Conservation (phyloP, 2,113 vertebrate genomes). For the Marmota flaviventris region DNA sequence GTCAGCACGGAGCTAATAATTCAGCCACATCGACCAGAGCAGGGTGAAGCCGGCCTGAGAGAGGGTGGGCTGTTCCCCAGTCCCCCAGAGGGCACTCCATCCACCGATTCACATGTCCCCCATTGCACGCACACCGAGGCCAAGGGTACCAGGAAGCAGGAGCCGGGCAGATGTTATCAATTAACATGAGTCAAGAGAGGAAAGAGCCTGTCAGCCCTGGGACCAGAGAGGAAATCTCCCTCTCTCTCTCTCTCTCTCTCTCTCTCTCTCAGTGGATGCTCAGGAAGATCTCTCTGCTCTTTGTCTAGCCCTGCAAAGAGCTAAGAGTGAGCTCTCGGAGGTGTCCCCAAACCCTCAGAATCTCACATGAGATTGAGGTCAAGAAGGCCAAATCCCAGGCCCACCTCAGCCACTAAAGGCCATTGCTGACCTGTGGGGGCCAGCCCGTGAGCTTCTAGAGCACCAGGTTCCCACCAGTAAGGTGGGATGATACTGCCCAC, state of each 20-base stretch:
- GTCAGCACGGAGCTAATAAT: constrained; percentile 73
- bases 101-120: background rate
- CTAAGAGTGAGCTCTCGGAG: background rate
- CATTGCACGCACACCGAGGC: background rate
- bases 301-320: background rate
- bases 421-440: background rate
- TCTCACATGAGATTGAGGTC: background rate
- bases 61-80: background rate
- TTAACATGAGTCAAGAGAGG: background rate
- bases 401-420: background rate
- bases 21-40: constrained; percentile 42
- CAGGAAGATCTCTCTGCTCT: background rate
- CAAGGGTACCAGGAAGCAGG: background rate
- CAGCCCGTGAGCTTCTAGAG: background rate
- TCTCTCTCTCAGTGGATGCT: background rate
- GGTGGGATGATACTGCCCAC: background rate
- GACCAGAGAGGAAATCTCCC: background rate
- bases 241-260: no score
- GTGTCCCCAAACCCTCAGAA: background rate
- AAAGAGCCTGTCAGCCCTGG: background rate
- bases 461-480: background rate
- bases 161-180: background rate
- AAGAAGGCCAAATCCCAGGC: background rate
- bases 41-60: rapidly evolving
- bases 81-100: background rate